Evolutionary conservation across 37 sponge, comb jelly and placozoan genomes (phyloP), one percentile per base, ranked within the genome.

Genomic region (Amphimedon queenslandica): DNA sequence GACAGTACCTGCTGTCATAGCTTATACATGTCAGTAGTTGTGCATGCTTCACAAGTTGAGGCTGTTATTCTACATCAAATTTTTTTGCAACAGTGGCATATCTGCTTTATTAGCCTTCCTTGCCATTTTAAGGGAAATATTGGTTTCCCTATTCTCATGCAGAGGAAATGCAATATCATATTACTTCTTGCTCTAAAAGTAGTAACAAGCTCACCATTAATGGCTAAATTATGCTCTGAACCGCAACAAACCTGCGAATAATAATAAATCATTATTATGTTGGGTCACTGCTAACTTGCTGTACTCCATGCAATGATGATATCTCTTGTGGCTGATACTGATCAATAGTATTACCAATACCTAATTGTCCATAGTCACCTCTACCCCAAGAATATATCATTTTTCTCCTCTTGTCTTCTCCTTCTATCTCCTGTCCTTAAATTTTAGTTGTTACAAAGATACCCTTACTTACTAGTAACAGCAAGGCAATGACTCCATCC

Each of bases 401-500:
- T 18, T 75, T 66, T 20, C n/a, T n/a, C n/a, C n/a, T n/a, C n/a
- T n/a, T n/a, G n/a, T n/a, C n/a, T n/a, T n/a, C n/a, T n/a, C n/a
- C n/a, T n/a, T n/a, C n/a, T n/a, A n/a, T n/a, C n/a, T n/a, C n/a
- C n/a, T n/a, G n/a, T n/a, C n/a, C n/a, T n/a, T n/a, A n/a, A n/a
- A n/a, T n/a, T n/a, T n/a, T n/a, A n/a, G n/a, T n/a, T n/a, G n/a
- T n/a, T n/a, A n/a, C n/a, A n/a, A n/a, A n/a, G n/a, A n/a, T n/a
- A n/a, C n/a, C n/a, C n/a, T n/a, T 40, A 64, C 77, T 76, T 13
- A 76, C 77, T 1, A 4, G 73, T 69, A 2, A 69, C 55, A 28
- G 68, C 83, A 2, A 84, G 31, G 1, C 58, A 69, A 55, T 92
- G 93, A 64, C 75, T 92, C 93, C 93, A 92, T 38, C 93, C 93